A percentile compares a stretch with the other conserved stretches of the same genome.
Evolutionary conservation across 2,113 vertebrate species (phyloP).

Genomic region (Lycaon pictus): DNA sequence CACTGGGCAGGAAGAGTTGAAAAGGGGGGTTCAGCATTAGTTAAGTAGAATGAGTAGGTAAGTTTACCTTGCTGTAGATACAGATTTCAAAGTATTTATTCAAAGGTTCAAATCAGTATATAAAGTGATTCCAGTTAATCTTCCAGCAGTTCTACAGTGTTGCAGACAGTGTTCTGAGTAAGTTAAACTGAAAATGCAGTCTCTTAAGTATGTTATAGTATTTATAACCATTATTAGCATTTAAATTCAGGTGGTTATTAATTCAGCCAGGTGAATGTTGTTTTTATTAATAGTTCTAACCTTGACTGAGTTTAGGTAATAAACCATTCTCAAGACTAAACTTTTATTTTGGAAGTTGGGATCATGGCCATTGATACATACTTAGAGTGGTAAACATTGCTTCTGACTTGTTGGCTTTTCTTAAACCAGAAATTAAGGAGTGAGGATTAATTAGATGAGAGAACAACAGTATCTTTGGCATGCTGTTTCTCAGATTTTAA

Average conservation of each 20-base stretch:
- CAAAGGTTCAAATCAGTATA: constrained; percentile 8
- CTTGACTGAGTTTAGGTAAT: background rate
- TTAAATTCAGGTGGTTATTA: constrained; percentile 53
- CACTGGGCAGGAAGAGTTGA: background rate
- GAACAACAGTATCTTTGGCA: background rate
- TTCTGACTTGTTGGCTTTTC: background rate
- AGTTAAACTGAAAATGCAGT: constrained; percentile 9
- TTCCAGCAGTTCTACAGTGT: constrained; percentile 23
- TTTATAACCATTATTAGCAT: background rate
- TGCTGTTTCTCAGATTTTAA: background rate
- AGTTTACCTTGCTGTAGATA: constrained; percentile 39
- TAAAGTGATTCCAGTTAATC: constrained; percentile 29
- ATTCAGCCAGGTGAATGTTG: background rate
- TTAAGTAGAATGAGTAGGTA: constrained; percentile 4
- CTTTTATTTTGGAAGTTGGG: constrained; percentile 37
- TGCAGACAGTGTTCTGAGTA: constrained; percentile 7
- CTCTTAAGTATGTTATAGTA: background rate
- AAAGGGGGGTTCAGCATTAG: constrained; percentile 41
- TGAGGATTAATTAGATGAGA: constrained; percentile 2
- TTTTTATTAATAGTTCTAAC: constrained; percentile 38
- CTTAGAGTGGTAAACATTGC: background rate
- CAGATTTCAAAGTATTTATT: constrained; percentile 22
- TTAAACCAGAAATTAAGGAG: constrained; percentile 11
- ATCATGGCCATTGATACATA: background rate
- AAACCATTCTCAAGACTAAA: background rate